Evolutionary conservation across 2,113 vertebrate species (phyloP).

Genomic region (Hipposideros armiger): DNA sequence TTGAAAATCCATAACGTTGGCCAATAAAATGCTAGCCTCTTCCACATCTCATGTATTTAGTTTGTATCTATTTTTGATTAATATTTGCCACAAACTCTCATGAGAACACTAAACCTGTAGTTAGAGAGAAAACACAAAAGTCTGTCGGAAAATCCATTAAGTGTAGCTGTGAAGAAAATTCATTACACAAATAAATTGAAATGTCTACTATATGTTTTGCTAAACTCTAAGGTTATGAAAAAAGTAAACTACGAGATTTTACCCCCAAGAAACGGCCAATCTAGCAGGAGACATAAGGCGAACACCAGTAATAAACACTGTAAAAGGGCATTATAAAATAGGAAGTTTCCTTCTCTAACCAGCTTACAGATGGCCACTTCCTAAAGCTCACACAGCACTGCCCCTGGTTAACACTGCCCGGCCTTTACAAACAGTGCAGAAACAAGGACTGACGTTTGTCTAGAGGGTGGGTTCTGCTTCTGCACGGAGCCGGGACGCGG

Average conservation of each 20-base stretch:
- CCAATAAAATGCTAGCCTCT: neutral
- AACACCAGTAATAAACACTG: too few species aligned
- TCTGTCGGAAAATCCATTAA: neutral
- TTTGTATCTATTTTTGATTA: neutral
- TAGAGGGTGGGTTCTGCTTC: accelerated
- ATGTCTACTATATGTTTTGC: neutral
- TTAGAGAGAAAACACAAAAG: neutral
- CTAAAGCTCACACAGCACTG: neutral
- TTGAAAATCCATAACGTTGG: neutral
- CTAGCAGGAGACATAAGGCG: neutral
- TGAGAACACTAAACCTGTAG: neutral
- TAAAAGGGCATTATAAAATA: neutral
- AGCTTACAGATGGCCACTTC: neutral
- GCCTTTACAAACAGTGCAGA: neutral
- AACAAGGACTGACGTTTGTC: accelerated
- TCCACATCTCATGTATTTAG: neutral
- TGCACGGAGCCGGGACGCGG: too few species aligned
- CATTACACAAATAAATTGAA: neutral
- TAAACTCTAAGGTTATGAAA: neutral
- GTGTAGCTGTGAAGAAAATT: neutral
- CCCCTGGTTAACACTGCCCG: accelerated
- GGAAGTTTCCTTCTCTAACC: neutral
- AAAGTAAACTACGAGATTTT: neutral
- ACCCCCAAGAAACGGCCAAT: neutral
- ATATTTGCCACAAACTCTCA: slow-evolving; percentile 16